Evolutionary conservation across 2,888 invertebrate species (phyloP), one percentile per base, ranked within the genome.

Genomic region (Drosophila seclusa): DNA sequence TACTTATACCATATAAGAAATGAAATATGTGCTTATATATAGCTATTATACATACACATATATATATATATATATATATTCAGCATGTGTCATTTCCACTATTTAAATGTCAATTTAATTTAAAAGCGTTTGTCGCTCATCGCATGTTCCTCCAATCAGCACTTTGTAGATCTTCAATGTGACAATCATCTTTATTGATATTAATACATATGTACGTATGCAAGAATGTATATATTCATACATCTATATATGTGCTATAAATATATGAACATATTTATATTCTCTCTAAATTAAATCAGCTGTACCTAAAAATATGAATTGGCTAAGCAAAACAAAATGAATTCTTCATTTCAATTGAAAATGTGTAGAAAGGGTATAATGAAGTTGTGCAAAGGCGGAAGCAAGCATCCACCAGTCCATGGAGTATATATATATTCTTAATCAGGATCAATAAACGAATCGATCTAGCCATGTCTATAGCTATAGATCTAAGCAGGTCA

Each of bases 71-170:
- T 38, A 16, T 18, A 32, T 38, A 21, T 11, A 57, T 29, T 8
- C 40, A 59, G 42, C 18, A 59, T 58, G 48, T 52, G 66, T 68
- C 27, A 29, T 38, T 38, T 29, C 13, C 36, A 55, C 13, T 27
- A 34, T 65, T 32, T 63, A 64, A 53, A 55, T 78, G 60, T 58
- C 76, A 82, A 82, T 80, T 64, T 36, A 59, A 80, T 67, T 77
- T 36, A 24, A 57, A 65, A 61, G 75, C 53, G n/a, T 38, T 27
- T 31, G 53, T 49, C 48, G 27, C 49, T 65, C 64, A 65, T 65
- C 50, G 50, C 29, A 76, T 71, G 63, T 34, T 50, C 24, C 50
- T 36, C 49, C 64, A 59, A 71, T 76, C 54, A 65, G 53, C 76
- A 64, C 54, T 76, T 72, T 61, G 49, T 58, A 63, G 65, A 67